Base-by-base conservation (phyloP, 2,888 invertebrate genomes). In the Herminia tarsipennalis region DNA sequence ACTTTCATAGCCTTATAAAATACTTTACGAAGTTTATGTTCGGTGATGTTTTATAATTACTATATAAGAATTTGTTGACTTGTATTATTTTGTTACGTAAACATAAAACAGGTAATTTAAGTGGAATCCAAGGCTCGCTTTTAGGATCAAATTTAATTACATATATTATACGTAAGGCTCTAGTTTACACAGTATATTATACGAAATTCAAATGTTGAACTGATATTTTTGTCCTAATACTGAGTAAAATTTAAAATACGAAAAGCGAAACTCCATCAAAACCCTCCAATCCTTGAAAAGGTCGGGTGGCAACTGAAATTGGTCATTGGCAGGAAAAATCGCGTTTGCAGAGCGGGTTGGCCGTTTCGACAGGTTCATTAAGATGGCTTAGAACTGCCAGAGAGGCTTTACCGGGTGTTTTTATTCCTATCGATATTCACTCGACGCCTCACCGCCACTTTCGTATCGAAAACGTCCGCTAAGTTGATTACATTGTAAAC, bases 301-400 rank as follows among this genome's bases (percentile, higher is more conserved):
- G 29, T 29, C 29, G 8, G 27, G 5, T 22, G 14, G 38, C 33
- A 60, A 56, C 43, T 57, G 61, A 61, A 70, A 59, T 71, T 60
- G 54, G 42, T 54, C 20, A 55, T 54, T 56, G 49, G 53, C 38
- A 58, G 68, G 62, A 70, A 61, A 72, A 68, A 76, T 66, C 43
- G 62, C 52, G 46, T 59, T 64, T 72, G 64, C 54, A 54, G 51
- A 57, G 34, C 50, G 56, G 67, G 76, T 75, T 73, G 74, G 68
- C 56, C 63, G 71, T 76, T 78, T 70, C 56, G 71, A 73, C 70
- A 65, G 73, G 67, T 83, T 80, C 78, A 81, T 86, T 84, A 82
- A 59, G 66, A 47, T 52, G 56, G 76, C 70, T 76, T 70, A 70
- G 61, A 45, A 45, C 36, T 51, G 71, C 71, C 66, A 59, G 47